Evolutionary conservation across 2,797 vertebrate genomes (phyloP).

Genomic region (Poeciliopsis gracilis): DNA sequence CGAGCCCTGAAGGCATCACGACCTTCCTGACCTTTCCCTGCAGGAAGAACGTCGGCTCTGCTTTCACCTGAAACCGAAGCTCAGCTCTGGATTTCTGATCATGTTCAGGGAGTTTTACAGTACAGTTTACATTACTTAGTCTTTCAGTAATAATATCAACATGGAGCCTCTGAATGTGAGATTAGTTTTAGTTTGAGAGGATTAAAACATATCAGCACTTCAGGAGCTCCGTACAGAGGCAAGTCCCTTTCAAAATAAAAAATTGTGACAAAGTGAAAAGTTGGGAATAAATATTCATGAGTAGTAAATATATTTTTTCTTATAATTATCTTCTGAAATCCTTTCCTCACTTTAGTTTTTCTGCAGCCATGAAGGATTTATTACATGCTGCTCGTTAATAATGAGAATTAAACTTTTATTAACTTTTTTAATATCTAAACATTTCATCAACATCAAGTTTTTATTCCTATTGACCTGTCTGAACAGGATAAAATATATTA

Average conservation of each 20-base stretch:
- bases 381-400: background rate
- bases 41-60: background rate
- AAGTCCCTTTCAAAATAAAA: slow-evolving; percentile 12
- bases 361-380: background rate
- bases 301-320: background rate
- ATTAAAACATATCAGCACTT: background rate
- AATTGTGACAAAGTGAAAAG: background rate
- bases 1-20: background rate
- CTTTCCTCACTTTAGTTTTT: background rate
- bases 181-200: background rate
- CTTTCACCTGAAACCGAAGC: background rate
- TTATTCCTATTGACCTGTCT: background rate
- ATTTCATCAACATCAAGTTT: background rate
- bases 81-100: slow-evolving; percentile 19
- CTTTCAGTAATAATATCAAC: background rate
- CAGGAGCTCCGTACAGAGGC: background rate
- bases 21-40: background rate
- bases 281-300: background rate
- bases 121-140: slow-evolving; percentile 12
- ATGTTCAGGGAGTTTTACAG: slow-evolving; percentile 17
- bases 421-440: background rate
- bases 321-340: background rate
- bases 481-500: background rate
- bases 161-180: background rate
- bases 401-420: background rate